Base-by-base conservation (phyloP, 2,797 vertebrate species). In the Holocentrus rufus region DNA sequence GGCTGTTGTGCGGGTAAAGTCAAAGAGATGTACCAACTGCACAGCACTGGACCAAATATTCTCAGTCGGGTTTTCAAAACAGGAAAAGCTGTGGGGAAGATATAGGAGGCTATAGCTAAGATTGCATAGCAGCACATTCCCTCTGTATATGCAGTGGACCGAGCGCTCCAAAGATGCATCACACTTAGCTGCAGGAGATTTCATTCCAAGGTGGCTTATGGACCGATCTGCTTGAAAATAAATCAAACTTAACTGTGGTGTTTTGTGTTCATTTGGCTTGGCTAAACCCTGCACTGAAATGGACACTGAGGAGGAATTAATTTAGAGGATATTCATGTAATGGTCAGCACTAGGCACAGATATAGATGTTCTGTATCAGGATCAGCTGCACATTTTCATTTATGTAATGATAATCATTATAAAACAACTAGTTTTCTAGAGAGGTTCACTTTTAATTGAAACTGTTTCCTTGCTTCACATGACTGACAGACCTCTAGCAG, bases 1-100 rank as follows among this genome's bases (percentile, higher is more conserved):
- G 82, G 83, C 65, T 54, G 63, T 44, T 73, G 60, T 66, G 68
- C 39, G 72, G 59, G 50, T 27, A 30, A 72, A 85, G 66, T 62
- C 60, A 65, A 50, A 73, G 59, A 80, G 74, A 71, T 36, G 31
- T 27, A 69, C 71, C 0, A 7, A 67, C 70, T 70, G 59, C 22
- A 25, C 56, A 39, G 30, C 1, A 39, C 53, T 30, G 59, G 50
- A 74, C 44, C 60, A 59, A 80, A 77, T 76, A 74, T 69, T 78
- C 57, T 72, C 65, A 47, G 63, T 55, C 58, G 61, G 49, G 49
- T 74, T 60, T 75, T 63, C 31, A 25, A 69, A 81, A 52, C 0
- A 36, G 58, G 39, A 2, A 13, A 4, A 17, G 5, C 5, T 17
- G 15, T 46, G 44, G 15, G 4, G 14, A 0, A 46, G 39, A 42